Evolutionary conservation across 2,888 invertebrate genomes (phyloP), one percentile per base, ranked within the genome.

Genomic region (Gari tellinella): DNA sequence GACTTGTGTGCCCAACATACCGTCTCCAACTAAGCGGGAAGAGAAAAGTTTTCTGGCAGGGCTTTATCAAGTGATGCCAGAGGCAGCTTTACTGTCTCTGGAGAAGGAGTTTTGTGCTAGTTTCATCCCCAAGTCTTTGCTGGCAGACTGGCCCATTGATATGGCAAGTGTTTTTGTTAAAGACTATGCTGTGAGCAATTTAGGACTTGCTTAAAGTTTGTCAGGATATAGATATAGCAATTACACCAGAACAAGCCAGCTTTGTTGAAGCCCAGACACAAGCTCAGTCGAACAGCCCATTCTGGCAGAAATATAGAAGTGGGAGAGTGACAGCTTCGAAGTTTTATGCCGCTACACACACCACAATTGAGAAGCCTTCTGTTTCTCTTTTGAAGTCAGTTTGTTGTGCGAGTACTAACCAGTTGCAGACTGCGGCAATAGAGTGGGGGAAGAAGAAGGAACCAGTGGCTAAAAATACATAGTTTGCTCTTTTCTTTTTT

Each of bases 1-100:
- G 3, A 26, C 45, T 10, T 25, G 19, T 21, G 14, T 23, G 37
- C 26, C 37, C 25, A 46, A 7, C 2, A 51, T 58, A 0, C 38
- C 66, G 31, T 52, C 66, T 21, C 66, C 52, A n/a, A 66, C 66
- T 26, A 45, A 52, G 23, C 3, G n/a, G 19, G 66, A 66, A 31
- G 45, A 66, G 31, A 49, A 14, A 12, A 1, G 31, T 49, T 41
- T 37, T 5, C 10, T 48, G 7, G 26, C 25, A 25, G n/a, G n/a
- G n/a, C 31, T 56, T 17, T 15, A 57, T 40, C 17, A 46, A 10
- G 37, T n/a, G 46, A n/a, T 49, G 15, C 51, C 38, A 38, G 38
- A 26, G n/a, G 2, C 49, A 19, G 48, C 49, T 8, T 26, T 49
- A 48, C 41, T 65, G 12, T 57, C 49, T 25, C 17, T 56, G 7